Conservation (phyloP, 2,113 vertebrate genomes). For the Neomonachus schauinslandi region DNA sequence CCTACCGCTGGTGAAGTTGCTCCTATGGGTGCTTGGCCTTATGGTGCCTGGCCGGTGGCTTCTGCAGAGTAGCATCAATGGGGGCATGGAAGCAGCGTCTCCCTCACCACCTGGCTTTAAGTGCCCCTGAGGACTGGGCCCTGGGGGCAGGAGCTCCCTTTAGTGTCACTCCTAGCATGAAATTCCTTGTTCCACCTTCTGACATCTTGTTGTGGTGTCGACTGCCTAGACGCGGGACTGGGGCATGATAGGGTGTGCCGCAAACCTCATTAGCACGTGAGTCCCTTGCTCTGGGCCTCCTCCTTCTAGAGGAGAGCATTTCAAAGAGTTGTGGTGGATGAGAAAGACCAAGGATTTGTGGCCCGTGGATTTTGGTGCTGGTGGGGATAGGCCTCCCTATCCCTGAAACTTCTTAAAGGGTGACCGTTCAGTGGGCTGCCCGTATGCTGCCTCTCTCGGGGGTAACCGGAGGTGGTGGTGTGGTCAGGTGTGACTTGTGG, state of each 20-base stretch:
- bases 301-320: background rate
- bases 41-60: background rate
- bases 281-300: background rate
- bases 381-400: background rate
- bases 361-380: background rate
- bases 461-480: background rate
- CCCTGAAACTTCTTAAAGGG: background rate
- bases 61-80: background rate
- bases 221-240: background rate
- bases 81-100: background rate
- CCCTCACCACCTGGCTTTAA: background rate
- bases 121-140: background rate
- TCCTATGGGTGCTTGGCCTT: background rate
- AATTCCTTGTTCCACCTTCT: background rate
- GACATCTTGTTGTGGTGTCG: background rate
- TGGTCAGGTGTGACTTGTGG: background rate
- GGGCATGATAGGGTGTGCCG: too few relatives aligned
- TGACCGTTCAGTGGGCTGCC: background rate
- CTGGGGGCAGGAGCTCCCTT: background rate
- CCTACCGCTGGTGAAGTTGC: background rate
- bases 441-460: background rate
- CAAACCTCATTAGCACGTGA: background rate
- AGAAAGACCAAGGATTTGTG: background rate
- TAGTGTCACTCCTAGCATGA: background rate
- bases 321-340: background rate